Percentiles rank a stretch among this genome's conserved stretches.
These are phyloP conservation scores for Nyctibius bracteatus DNA, from an alignment of 2,113 vertebrate species.

Conservation along the genomic window DNA sequence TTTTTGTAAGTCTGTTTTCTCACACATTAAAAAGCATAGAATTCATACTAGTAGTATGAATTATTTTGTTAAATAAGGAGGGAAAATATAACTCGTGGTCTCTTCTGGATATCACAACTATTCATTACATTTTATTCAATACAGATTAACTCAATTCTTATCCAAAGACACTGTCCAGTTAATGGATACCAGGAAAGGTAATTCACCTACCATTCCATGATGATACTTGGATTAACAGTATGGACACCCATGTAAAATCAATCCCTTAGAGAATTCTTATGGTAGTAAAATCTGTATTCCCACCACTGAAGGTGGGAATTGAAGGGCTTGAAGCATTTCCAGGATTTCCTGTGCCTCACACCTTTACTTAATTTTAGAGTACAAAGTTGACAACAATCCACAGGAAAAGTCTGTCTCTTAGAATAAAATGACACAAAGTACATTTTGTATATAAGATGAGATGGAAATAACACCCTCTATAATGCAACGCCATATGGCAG, in stretches of 20 bases:
- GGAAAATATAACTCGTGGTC: neutral
- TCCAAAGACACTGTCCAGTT: neutral
- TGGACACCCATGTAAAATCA: neutral
- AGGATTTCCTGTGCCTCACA: neutral
- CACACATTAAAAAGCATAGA: neutral
- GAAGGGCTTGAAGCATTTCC: neutral
- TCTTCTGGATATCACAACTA: neutral
- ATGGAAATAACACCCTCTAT: neutral
- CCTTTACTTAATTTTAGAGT: neutral
- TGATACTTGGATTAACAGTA: neutral
- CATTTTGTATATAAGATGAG: neutral
- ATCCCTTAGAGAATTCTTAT: neutral
- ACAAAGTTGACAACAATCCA: neutral
- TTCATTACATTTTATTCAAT: neutral
- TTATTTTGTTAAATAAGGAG: neutral
- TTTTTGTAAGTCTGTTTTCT: neutral
- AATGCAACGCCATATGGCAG: slow-evolving; percentile 39
- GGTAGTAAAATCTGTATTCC: neutral
- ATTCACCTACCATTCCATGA: neutral
- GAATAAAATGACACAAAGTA: slow-evolving; percentile 20
- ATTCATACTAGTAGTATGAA: neutral
- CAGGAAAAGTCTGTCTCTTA: neutral
- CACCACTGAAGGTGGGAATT: too few species aligned
- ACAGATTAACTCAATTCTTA: neutral
- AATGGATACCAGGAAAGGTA: neutral